Evolutionary conservation across 2,113 vertebrate genomes (phyloP).

Genomic region (Argyrosomus japonicus): DNA sequence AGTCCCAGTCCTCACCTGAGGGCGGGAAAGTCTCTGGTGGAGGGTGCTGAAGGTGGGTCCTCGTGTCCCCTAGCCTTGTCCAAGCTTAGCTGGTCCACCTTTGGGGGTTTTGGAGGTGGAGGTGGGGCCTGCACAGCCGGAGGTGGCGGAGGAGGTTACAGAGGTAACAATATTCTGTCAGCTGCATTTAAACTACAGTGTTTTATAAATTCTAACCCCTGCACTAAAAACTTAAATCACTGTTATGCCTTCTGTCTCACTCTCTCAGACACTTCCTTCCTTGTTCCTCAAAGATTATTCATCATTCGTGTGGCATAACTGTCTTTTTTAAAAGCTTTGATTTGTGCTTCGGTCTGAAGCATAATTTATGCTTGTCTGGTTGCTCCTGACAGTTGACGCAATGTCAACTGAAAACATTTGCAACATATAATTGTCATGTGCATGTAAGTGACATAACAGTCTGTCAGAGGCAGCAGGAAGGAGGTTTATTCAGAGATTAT

Average conservation of each 20-base stretch:
- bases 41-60: slow-evolving; percentile 88
- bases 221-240: background rate
- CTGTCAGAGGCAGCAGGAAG: background rate
- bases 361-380: background rate
- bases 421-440: background rate
- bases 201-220: background rate
- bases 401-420: background rate
- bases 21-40: slow-evolving; percentile 86
- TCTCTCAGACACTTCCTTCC: background rate
- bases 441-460: background rate
- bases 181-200: no score
- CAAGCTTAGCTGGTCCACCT: slow-evolving; percentile 89
- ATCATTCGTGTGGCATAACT: background rate
- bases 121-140: slow-evolving; percentile 92
- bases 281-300: background rate
- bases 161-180: slow-evolving; percentile 79
- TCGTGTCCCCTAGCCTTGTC: slow-evolving; percentile 87
- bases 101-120: slow-evolving; percentile 91
- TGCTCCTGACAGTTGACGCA: background rate
- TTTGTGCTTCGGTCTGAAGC: background rate
- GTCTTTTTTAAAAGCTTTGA: background rate
- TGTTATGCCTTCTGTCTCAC: background rate
- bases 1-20: slow-evolving; percentile 66
- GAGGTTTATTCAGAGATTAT: background rate
- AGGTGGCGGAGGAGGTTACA: slow-evolving; percentile 91